Evolutionary conservation across 2,888 invertebrate species (phyloP).

Genomic region (Scaptomyza parva): DNA sequence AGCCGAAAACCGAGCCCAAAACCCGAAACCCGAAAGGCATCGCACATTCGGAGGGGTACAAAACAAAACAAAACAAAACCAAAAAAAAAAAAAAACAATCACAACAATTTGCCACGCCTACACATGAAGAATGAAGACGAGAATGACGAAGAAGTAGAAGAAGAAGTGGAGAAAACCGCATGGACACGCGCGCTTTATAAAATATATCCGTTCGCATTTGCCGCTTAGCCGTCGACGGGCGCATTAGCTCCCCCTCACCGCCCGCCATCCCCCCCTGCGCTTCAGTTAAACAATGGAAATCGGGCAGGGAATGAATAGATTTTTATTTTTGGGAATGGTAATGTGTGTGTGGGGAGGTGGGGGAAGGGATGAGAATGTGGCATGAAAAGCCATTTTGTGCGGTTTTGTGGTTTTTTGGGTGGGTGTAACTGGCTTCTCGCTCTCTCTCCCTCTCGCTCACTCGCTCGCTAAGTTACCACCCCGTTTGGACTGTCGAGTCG

Average conservation of each 20-base stretch:
- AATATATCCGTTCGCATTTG: slow-evolving; percentile 61
- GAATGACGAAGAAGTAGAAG: neutral
- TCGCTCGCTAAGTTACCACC: slow-evolving; percentile 5
- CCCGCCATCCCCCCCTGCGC: neutral
- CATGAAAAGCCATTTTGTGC: slow-evolving; percentile 77
- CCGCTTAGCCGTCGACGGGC: slow-evolving; percentile 54
- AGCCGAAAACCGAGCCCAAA: slow-evolving; percentile 34
- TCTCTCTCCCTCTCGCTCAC: neutral
- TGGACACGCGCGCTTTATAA: slow-evolving; percentile 68
- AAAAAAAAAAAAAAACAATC: slow-evolving; percentile 73
- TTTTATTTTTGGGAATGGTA: neutral
- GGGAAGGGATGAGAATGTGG: slow-evolving; percentile 40
- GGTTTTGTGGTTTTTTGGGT: slow-evolving; percentile 41
- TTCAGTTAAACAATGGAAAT: slow-evolving; percentile 47
- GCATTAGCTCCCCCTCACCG: slow-evolving; percentile 53
- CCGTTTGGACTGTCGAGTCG: slow-evolving; percentile 32
- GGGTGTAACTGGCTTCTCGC: slow-evolving; percentile 8
- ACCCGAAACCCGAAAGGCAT: slow-evolving; percentile 17
- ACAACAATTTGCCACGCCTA: slow-evolving; percentile 78
- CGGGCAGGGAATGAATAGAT: slow-evolving; percentile 19
- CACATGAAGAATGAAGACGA: slow-evolving; percentile 21
- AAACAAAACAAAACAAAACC: too few relatives aligned
- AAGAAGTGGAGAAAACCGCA: slow-evolving; percentile 57
- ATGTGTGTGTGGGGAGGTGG: neutral
- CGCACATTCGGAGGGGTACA: too few relatives aligned